Base-by-base conservation (phyloP, 2,113 vertebrate species). In the Gymnocephalus cernua region DNA sequence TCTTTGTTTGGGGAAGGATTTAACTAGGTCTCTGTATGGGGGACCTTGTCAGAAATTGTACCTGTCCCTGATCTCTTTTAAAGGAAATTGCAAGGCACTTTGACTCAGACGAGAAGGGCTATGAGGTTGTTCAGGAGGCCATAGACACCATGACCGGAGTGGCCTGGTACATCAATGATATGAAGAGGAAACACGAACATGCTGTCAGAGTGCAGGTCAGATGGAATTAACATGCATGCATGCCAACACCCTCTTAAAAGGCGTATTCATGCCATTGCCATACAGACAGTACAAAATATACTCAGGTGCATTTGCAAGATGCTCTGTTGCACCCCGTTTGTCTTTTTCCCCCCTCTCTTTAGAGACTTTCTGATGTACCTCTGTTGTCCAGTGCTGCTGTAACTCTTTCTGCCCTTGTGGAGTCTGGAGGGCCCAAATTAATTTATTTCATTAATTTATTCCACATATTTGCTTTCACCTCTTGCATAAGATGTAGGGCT, bases 151-250 rank as follows among this genome's bases (percentile, higher is more conserved):
- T 99, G 98, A 99, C 97, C 0, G 96, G 97, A 0, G 98, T 99
- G 80, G 98, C 98, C 82, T 99, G 97, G 98, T 98, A 99, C 94
- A 99, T 99, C 93, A 99, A 99, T 0, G 98, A 99, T 77, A 99
- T 99, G 98, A 99, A 99, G 94, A 96, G 98, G 93, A 97, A 97
- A 54, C 98, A 99, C 0, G 98, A 99, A 68, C 98, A 99, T 0
- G 97, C 98, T 0, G 97, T 99, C 80, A 95, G 98, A 64, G 96
- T 98, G 74, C 98, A 99, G 98, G 98, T 98, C 57, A 91, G 89
- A 11, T 1, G n/a, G n/a, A 27, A 35, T 35, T 11, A 32, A 29
- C 38, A 51, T 3, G 3, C 19, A 35, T 23, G 19, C 14, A 29
- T 38, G 50, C 18, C 29, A 38, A 44, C 51, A 32, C 48, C 32